phyloP scores from a whole-genome alignment of 2,113 vertebrate species.

The Hoplias malabaricus region DNA sequence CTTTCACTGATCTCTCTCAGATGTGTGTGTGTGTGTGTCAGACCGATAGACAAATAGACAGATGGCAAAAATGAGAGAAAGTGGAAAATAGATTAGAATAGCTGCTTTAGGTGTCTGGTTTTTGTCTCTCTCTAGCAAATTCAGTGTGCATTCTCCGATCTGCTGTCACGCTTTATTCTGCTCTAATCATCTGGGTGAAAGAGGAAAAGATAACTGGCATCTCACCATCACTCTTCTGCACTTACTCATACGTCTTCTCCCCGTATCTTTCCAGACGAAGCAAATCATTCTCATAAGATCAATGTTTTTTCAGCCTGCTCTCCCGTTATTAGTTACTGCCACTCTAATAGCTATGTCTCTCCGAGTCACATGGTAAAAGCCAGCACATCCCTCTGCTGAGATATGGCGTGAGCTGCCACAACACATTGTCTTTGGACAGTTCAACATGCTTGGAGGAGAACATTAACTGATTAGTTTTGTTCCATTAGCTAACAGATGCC shows the following conservation, averaged over 20 bases:
- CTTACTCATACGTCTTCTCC: too few relatives aligned
- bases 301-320: too few relatives aligned
- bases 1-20: constrained; percentile 41
- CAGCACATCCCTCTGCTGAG: too few relatives aligned
- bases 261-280: not conserved
- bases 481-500: too few relatives aligned
- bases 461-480: too few relatives aligned
- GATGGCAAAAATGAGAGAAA: too few relatives aligned
- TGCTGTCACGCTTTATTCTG: not conserved
- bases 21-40: constrained; percentile 14
- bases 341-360: too few relatives aligned
- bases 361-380: too few relatives aligned
- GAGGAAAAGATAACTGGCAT: not conserved
- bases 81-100: not conserved
- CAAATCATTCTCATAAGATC: not conserved
- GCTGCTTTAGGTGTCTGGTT: constrained; percentile 23
- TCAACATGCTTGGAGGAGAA: too few relatives aligned
- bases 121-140: constrained; percentile 2
- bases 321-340: too few relatives aligned
- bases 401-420: too few relatives aligned
- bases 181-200: not conserved
- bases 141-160: not conserved
- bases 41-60: not conserved
- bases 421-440: too few relatives aligned
- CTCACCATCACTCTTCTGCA: not conserved